A percentile compares a stretch with the other conserved stretches of the same genome.
Evolutionary conservation across 35 echinoderm and acorn worm genomes (phyloP).

Genomic region (Stichopus chloronotus): DNA sequence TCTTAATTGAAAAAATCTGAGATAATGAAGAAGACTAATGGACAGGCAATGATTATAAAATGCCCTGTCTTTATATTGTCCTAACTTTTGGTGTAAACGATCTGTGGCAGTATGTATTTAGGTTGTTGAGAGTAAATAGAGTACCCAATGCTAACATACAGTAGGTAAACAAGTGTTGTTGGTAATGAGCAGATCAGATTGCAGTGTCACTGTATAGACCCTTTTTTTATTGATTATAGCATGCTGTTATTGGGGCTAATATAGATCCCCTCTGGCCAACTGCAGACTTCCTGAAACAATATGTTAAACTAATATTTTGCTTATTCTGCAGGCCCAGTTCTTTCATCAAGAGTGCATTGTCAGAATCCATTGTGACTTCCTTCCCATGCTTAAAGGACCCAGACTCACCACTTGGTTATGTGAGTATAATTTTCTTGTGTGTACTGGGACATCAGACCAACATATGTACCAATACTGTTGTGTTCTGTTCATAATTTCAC

Average conservation of each 20-base stretch:
- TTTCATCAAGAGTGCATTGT: not conserved
- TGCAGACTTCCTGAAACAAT: not conserved
- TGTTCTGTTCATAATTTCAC: not conserved
- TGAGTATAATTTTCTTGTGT: not conserved
- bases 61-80: no score
- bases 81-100: no score
- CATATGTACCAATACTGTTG: not conserved
- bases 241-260: not conserved
- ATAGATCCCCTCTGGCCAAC: not conserved
- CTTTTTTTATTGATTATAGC: not conserved
- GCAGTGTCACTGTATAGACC: no score
- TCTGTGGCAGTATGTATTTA: no score
- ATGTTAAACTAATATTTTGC: not conserved
- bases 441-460: not conserved
- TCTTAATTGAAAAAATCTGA: no score
- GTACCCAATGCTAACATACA: no score
- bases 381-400: slow-evolving; percentile 8
- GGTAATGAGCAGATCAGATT: no score
- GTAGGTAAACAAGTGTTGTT: no score
- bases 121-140: no score
- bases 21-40: no score
- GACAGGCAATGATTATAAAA: no score
- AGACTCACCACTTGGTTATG: not conserved
- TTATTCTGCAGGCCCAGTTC: slow-evolving; percentile 20
- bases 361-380: not conserved